Percentiles rank a stretch among this genome's conserved stretches.
Evolutionary conservation across 2,113 vertebrate species (phyloP).

Genomic region (Periophthalmus modestus): DNA sequence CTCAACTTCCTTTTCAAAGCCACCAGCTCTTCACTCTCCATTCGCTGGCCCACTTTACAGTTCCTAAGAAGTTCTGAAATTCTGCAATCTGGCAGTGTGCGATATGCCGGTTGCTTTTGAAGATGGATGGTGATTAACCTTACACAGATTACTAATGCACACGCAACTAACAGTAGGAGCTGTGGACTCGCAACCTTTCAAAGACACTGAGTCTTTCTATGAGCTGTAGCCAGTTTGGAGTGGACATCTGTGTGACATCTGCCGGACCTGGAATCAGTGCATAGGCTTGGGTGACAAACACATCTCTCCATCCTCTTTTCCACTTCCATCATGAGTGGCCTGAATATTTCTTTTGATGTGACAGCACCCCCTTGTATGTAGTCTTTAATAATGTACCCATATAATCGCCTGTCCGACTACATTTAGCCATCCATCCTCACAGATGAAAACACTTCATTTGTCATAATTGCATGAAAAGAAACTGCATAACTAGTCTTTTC

Average conservation of each 20-base stretch:
- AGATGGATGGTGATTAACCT: constrained; percentile 69
- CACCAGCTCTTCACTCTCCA: constrained; percentile 32
- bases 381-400: constrained; percentile 75
- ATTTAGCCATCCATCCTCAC: constrained; percentile 40
- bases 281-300: constrained; percentile 15
- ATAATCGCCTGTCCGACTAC: constrained; percentile 58
- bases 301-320: constrained; percentile 19
- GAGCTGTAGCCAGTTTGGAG: constrained; percentile 14
- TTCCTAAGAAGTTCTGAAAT: constrained; percentile 69
- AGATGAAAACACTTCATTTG: constrained; percentile 42
- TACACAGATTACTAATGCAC: constrained; percentile 36
- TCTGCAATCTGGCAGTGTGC: constrained; percentile 59
- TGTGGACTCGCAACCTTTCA: constrained; percentile 8
- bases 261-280: constrained; percentile 37
- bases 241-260: constrained; percentile 56
- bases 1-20: constrained; percentile 59
- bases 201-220: not conserved
- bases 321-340: constrained; percentile 51
- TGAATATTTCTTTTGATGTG: constrained; percentile 74
- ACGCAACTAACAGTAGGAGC: constrained; percentile 20
- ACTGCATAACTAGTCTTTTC: constrained; percentile 61
- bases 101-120: constrained; percentile 64
- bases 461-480: constrained; percentile 68
- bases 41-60: constrained; percentile 67
- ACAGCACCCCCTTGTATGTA: constrained; percentile 53